Evolutionary conservation across 2,888 invertebrate genomes (phyloP).

Genomic region (Alentia gelatinosa): DNA sequence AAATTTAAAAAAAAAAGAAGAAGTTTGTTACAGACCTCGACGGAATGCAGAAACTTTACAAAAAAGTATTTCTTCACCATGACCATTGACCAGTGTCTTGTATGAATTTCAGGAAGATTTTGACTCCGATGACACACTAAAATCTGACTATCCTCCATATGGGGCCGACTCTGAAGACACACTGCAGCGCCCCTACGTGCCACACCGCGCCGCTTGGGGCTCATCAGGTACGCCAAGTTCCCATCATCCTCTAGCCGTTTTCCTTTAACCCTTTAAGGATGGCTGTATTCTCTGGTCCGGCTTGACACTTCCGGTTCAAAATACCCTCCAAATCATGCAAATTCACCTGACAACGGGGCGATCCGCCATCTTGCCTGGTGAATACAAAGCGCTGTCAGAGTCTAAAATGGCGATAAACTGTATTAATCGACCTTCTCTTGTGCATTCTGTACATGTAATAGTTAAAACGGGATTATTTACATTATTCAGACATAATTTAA

Average conservation of each 20-base stretch:
- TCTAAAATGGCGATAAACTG: neutral
- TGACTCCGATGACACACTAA: neutral
- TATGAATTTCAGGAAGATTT: neutral
- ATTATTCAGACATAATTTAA: too few relatives aligned
- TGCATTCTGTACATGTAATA: too few relatives aligned
- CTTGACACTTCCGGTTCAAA: too few relatives aligned
- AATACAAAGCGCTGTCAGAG: neutral
- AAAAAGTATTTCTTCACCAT: neutral
- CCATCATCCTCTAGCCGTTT: too few relatives aligned
- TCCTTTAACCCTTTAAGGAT: neutral
- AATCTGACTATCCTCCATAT: neutral
- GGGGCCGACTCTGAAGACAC: neutral
- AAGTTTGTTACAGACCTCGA: neutral
- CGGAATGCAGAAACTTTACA: neutral
- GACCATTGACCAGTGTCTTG: neutral
- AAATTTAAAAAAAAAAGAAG: neutral
- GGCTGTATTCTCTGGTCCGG: neutral
- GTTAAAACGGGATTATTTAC: too few relatives aligned
- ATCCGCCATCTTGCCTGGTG: neutral
- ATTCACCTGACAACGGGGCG: neutral
- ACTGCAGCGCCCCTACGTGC: neutral
- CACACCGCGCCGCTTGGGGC: neutral
- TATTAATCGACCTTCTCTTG: too few relatives aligned
- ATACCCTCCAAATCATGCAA: too few relatives aligned
- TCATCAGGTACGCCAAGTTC: neutral